Base-by-base conservation (phyloP, 2,113 vertebrate species). In the Penelope pileata region DNA sequence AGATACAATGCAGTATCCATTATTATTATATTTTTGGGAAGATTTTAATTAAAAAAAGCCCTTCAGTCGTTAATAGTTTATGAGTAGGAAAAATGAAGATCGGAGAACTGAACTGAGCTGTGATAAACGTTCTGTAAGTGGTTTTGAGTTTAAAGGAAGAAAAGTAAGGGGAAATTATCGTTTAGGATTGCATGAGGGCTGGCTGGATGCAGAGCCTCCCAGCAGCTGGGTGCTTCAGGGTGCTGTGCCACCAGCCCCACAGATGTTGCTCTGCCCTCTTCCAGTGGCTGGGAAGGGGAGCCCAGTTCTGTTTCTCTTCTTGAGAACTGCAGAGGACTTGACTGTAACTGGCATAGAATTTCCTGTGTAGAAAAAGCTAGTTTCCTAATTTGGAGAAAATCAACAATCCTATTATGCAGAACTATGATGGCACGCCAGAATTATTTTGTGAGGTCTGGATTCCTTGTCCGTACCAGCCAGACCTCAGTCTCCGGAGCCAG, bases 401-500 rank as follows among this genome's bases (percentile, higher is more conserved):
- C 23, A 83, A 5, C 56, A 64, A 62, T 73, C 13, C 3, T 38
- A 15, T 83, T 82, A 54, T 43, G 23, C 27, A 50, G 77, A 76
- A 32, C 73, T 56, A 90, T 40, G 54, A 76, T 9, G 8, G 34
- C n/a, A 83, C 8, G 36, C n/a, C 26, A 53, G 24, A 91, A 69
- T 68, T 90, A 83, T 56, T 72, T 90, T 7, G 27, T 86, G 59
- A 74, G 24, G 75, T 82, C 24, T 82, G 60, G 42, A 81, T 79
- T 90, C 26, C 59, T 73, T 30, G 69, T 21, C 12, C 4, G 4
- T 59, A 32, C 23, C 45, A 80, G 18, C 60, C 43, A 67, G 69
- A 64, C 36, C 48, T 72, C 1, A 0, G 62, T 64, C 0, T 0
- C 59, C 82, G 47, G 29, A 86, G 17, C 24, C 68, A 83, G 50